These are phyloP conservation scores for Siniperca chuatsi DNA, from an alignment of 2,113 vertebrate species.

Conservation along the genomic window DNA sequence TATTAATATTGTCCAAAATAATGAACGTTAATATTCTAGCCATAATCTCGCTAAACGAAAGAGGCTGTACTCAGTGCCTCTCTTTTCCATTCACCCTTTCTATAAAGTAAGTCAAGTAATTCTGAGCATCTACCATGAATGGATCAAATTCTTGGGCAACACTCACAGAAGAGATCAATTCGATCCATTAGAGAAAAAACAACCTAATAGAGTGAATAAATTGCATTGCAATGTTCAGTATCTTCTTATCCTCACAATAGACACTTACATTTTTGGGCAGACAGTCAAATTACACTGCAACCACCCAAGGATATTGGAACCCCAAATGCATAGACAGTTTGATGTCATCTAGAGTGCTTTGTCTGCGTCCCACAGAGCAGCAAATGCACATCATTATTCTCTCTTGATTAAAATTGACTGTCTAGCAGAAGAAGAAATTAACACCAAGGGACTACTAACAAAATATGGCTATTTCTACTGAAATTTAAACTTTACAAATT, in stretches of 20 bases:
- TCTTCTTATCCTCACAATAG: background rate
- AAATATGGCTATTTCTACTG: background rate
- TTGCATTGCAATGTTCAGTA: background rate
- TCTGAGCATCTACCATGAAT: background rate
- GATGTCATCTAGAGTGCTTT: background rate
- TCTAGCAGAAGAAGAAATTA: slow-evolving; percentile 11
- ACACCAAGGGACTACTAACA: background rate
- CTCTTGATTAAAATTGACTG: slow-evolving; percentile 16
- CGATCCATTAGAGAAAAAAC: slow-evolving; percentile 7
- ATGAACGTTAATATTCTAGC: background rate
- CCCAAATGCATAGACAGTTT: background rate
- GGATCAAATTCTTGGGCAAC: slow-evolving; percentile 16
- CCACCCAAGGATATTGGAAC: background rate
- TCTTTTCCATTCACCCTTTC: slow-evolving; percentile 1
- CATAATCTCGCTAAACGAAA: background rate
- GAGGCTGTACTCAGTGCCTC: background rate
- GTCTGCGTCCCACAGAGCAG: slow-evolving; percentile 6
- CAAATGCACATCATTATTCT: background rate
- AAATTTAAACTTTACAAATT: slow-evolving; percentile 19
- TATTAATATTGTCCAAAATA: background rate
- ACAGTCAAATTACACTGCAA: background rate
- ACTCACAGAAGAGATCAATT: background rate
- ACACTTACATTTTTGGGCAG: background rate
- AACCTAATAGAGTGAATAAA: background rate
- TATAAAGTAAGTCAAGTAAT: background rate